Base-by-base conservation (phyloP, 2,113 vertebrate species). In the Trichechus manatus region DNA sequence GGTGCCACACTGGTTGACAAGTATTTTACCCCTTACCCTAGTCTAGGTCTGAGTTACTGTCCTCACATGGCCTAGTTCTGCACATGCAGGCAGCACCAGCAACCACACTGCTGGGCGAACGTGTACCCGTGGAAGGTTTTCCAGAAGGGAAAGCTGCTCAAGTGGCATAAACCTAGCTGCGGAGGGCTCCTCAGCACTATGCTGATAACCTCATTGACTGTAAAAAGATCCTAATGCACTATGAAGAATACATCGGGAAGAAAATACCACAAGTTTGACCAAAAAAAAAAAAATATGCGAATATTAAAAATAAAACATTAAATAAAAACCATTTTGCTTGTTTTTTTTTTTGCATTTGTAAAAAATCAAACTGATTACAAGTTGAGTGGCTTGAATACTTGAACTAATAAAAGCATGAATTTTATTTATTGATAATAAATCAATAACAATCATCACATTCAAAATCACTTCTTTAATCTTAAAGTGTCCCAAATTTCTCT, bases 111-210 rank as follows among this genome's bases (percentile, higher is more conserved):
- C 47, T 1, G 0, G 31, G 17, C 29, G 68, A 47, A 80, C 39
- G 7, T n/a, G 20, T 8, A 4, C 70, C 47, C 63, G 20, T 20
- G 1, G 1, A 84, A 70, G 44, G 17, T 5, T 75, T 83, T 97
- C 79, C 72, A 82, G 90, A 90, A 94, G 94, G 27, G 23, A 92
- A 95, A 93, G 56, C 22, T 95, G 39, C 36, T 85, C 87, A 96
- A 87, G 9, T 22, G 79, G 4, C 0, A 0, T 31, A 42, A 72
- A 23, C 20, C 14, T 36, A 42, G 50, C 31, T 50, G 64, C 64
- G 85, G 91, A 83, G 94, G 27, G 6, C 31, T 56, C 6, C n/a
- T 13, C 0, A 29, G 14, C 19, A 86, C 53, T 27, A 25, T 53
- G 17, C 91, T 93, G 27, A 93, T 93, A 95, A 91, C 74, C 9